These are phyloP conservation scores for Phyllotreta striolata DNA, from an alignment of 2,888 invertebrate species.

Conservation along the genomic window DNA sequence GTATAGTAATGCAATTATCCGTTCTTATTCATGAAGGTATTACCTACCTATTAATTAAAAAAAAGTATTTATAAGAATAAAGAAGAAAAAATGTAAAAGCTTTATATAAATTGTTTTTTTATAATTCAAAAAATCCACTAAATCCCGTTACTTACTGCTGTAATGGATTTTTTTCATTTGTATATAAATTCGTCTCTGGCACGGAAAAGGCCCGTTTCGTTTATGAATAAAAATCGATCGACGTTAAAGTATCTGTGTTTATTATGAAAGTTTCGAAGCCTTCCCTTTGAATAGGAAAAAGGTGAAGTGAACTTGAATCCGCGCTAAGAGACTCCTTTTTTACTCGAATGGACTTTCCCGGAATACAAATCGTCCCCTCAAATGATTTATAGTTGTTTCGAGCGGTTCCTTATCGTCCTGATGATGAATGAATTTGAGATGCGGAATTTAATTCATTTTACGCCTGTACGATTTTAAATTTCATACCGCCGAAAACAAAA, in stretches of 20 bases:
- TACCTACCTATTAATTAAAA: too few species aligned
- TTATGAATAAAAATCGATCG: constrained; percentile 5
- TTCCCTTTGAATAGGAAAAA: background rate
- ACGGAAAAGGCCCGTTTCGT: background rate
- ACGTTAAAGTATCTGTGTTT: background rate
- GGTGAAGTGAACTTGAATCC: constrained; percentile 4
- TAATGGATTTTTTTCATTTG: too few species aligned
- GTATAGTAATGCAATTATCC: too few species aligned
- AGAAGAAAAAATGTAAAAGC: too few species aligned
- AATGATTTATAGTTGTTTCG: constrained; percentile 3
- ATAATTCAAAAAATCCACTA: too few species aligned
- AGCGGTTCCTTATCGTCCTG: background rate
- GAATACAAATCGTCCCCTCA: constrained; percentile 6
- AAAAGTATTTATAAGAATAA: too few species aligned
- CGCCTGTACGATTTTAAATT: too few species aligned
- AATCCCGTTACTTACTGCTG: too few species aligned
- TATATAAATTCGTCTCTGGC: too few species aligned
- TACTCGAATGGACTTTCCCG: background rate
- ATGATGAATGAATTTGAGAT: background rate
- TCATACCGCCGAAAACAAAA: too few species aligned
- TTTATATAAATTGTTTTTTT: too few species aligned
- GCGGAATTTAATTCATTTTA: background rate
- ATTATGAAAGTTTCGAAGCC: background rate
- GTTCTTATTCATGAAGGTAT: too few species aligned
- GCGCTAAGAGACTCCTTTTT: constrained; percentile 5